These are phyloP conservation scores for Epizoanthus illoricatus DNA, from an alignment of 92 coral and sea anemone genomes.

Conservation along the genomic window DNA sequence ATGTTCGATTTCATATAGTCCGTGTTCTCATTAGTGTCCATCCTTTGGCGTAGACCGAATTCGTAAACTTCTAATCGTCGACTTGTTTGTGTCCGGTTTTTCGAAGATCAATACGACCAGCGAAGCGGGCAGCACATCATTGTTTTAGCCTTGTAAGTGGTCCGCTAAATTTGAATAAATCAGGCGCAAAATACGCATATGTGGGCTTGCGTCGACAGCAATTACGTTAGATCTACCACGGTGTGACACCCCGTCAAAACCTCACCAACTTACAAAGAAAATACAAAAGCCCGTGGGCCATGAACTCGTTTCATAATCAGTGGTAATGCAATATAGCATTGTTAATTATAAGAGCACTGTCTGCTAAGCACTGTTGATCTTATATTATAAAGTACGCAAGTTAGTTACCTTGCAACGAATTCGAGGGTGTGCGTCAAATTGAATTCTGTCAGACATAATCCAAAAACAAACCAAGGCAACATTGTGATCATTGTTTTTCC, in stretches of 20 bases:
- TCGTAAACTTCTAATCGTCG: conserved; percentile 10
- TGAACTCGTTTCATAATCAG: not conserved
- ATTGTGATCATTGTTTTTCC: conserved; percentile 9
- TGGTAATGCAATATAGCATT: conserved; percentile 26
- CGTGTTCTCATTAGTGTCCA: conserved; percentile 35
- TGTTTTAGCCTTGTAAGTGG: conserved; percentile 31
- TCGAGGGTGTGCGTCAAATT: not conserved
- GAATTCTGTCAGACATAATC: conserved; percentile 2
- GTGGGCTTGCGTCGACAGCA: conserved; percentile 5
- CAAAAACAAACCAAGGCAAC: conserved; percentile 14
- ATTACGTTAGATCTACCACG: not conserved
- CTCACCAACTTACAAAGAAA: not conserved
- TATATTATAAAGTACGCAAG: not conserved
- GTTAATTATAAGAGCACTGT: conserved; percentile 1
- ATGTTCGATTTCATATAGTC: conserved; percentile 19
- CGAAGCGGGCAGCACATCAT: conserved; percentile 27
- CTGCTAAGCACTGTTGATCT: not conserved
- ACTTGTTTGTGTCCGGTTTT: conserved; percentile 13
- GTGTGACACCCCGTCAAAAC: conserved; percentile 23
- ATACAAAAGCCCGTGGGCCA: conserved; percentile 32
- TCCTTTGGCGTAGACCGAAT: not conserved
- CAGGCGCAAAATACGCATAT: conserved; percentile 7
- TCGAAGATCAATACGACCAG: conserved; percentile 29
- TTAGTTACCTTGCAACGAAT: not conserved
- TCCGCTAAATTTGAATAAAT: conserved; percentile 32